Conservation (phyloP, 1,140 invertebrate genomes). For the Microvelia longipes region DNA sequence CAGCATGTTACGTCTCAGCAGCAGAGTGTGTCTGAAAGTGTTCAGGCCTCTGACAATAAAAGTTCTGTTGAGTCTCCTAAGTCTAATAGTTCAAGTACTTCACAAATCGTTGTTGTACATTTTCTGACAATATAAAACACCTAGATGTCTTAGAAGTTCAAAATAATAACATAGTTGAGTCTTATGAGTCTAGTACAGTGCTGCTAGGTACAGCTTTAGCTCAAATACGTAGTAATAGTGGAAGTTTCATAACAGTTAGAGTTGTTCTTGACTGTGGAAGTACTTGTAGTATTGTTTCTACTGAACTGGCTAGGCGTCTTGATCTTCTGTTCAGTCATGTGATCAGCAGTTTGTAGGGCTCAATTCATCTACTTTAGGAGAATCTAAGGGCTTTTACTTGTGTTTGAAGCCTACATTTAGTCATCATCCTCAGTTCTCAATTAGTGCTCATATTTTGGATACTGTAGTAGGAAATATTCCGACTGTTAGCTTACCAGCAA, state of each 20-base stretch:
- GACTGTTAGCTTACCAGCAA: background rate
- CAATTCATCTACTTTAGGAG: background rate
- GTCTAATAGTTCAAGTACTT: too few relatives aligned
- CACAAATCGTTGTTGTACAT: too few relatives aligned
- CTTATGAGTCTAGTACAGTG: too few relatives aligned
- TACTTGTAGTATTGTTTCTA: background rate
- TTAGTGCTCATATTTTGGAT: background rate
- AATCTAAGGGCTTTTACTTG: background rate
- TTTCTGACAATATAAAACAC: too few relatives aligned
- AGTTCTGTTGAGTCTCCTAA: too few relatives aligned
- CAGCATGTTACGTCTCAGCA: too few relatives aligned
- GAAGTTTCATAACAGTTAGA: background rate
- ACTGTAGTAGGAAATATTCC: background rate
- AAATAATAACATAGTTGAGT: too few relatives aligned
- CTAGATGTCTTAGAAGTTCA: too few relatives aligned
- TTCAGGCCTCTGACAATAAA: too few relatives aligned
- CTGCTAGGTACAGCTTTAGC: background rate
- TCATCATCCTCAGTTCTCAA: background rate
- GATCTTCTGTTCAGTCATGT: background rate
- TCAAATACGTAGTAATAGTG: background rate
- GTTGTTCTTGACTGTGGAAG: background rate
- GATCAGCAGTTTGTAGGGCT: background rate
- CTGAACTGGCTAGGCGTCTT: background rate
- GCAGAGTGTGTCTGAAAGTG: too few relatives aligned
- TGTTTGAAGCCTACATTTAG: background rate